A percentile compares a stretch with the other conserved stretches of the same genome.
Conservation (phyloP, 1,140 invertebrate genomes). For the Dendroctonus valens region DNA sequence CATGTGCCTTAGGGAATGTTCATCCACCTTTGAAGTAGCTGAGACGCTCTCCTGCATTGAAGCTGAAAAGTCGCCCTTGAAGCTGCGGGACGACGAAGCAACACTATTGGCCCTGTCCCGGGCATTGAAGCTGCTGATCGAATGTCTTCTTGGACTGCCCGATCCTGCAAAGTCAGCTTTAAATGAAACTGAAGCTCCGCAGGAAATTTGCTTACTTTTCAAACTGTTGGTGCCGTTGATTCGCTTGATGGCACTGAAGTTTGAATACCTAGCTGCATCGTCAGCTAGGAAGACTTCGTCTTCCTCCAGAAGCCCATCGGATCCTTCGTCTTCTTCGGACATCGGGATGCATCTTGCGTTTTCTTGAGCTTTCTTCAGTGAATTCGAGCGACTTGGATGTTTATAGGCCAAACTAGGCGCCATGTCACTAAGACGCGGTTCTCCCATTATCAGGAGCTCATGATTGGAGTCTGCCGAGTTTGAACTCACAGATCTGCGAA, state of each 20-base stretch:
- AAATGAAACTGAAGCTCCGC: not conserved
- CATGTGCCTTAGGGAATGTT: conserved; percentile 47
- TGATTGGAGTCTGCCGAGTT: conserved; percentile 56
- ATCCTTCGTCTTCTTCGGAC: conserved; percentile 36
- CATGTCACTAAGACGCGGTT: conserved; percentile 58
- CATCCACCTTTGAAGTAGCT: conserved; percentile 40
- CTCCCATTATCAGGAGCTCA: conserved; percentile 56
- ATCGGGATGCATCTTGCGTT: conserved; percentile 50
- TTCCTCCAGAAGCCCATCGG: conserved; percentile 32
- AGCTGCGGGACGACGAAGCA: conserved; percentile 40
- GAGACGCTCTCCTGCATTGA: conserved; percentile 37
- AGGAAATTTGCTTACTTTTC: conserved; percentile 15
- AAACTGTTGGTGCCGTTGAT: conserved; percentile 42
- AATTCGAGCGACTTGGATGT: conserved; percentile 44
- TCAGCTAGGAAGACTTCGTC: conserved; percentile 51
- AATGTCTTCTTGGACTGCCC: conserved; percentile 58
- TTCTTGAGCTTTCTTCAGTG: conserved; percentile 34
- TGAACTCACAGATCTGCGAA: conserved; percentile 54
- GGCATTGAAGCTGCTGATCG: conserved; percentile 55
- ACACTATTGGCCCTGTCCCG: conserved; percentile 41
- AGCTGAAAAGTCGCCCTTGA: conserved; percentile 42
- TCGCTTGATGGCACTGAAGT: conserved; percentile 50
- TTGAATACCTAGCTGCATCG: conserved; percentile 55
- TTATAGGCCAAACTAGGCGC: conserved; percentile 54
- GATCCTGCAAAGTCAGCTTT: conserved; percentile 42